These are phyloP conservation scores for Rhagophthalmus giganteus DNA, from an alignment of 2,888 invertebrate genomes.

Conservation along the genomic window DNA sequence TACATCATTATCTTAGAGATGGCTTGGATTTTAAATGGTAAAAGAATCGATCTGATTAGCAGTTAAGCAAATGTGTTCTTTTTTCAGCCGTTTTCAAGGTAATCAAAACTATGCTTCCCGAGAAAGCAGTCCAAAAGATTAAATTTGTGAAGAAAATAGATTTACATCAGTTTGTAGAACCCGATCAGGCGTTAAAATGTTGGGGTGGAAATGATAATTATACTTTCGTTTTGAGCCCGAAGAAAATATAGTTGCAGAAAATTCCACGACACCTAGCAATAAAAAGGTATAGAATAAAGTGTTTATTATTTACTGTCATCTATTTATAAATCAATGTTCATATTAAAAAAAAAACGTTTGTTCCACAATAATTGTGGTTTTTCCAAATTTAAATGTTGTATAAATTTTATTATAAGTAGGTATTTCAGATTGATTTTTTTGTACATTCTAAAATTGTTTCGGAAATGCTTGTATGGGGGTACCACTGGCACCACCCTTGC, in stretches of 20 bases:
- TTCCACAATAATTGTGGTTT: too few relatives aligned
- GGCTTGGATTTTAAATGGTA: conserved; percentile 88
- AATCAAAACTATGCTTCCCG: conserved; percentile 83
- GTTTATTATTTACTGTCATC: too few relatives aligned
- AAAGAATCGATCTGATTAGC: background rate
- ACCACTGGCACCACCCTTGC: too few relatives aligned
- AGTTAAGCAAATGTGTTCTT: background rate
- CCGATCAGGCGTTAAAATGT: conserved; percentile 71
- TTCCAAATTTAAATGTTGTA: too few relatives aligned
- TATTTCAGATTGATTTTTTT: too few relatives aligned
- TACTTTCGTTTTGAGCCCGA: conserved; percentile 69
- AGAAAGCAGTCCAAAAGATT: conserved; percentile 85
- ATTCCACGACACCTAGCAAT: conserved; percentile 27
- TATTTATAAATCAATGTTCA: too few relatives aligned
- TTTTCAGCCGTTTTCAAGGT: conserved; percentile 84
- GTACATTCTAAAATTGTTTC: too few relatives aligned
- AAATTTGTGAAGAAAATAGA: conserved; percentile 79
- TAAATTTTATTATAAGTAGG: too few relatives aligned
- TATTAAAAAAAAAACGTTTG: too few relatives aligned
- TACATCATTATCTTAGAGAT: conserved; percentile 90
- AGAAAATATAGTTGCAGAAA: conserved; percentile 35
- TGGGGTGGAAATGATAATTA: conserved; percentile 85
- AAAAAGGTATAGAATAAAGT: too few relatives aligned
- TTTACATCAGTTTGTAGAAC: conserved; percentile 72
- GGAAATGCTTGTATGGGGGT: too few relatives aligned